Evolutionary conservation across 2,888 invertebrate genomes (phyloP).

Genomic region (Drosophila crucigera): DNA sequence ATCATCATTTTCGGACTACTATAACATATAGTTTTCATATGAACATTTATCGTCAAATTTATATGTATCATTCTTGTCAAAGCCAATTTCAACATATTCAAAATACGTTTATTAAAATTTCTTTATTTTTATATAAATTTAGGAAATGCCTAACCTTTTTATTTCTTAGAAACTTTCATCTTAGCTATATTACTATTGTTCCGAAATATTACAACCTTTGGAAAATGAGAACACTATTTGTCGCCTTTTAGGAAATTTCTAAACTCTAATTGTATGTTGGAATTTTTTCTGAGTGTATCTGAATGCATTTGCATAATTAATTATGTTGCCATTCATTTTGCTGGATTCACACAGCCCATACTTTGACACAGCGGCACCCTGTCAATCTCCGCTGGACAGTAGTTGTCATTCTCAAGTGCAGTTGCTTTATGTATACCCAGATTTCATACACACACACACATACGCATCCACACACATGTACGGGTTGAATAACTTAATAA

Average conservation of each 20-base stretch:
- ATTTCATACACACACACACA: constrained; percentile 1
- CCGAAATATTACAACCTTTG: background rate
- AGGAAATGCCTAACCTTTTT: no score
- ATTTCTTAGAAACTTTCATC: background rate
- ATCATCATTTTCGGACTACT: background rate
- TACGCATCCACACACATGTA: background rate
- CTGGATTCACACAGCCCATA: constrained; percentile 60
- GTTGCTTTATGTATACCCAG: constrained; percentile 14
- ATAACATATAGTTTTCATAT: background rate
- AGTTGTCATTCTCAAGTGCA: constrained; percentile 48
- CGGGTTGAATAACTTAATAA: constrained; percentile 50
- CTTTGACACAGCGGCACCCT: constrained; percentile 20
- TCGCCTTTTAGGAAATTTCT: background rate
- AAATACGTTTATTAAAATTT: background rate
- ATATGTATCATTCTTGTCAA: background rate
- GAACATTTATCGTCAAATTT: background rate
- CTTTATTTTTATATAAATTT: background rate
- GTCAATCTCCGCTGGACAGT: constrained; percentile 23
- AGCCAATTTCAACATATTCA: background rate
- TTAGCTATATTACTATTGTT: background rate
- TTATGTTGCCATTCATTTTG: constrained; percentile 32
- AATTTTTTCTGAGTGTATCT: background rate
- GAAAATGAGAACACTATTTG: background rate
- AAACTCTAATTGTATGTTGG: background rate
- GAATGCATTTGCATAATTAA: constrained; percentile 36